These are phyloP conservation scores for Aleiodes testaceus DNA, from an alignment of 2,888 invertebrate genomes.

Conservation along the genomic window DNA sequence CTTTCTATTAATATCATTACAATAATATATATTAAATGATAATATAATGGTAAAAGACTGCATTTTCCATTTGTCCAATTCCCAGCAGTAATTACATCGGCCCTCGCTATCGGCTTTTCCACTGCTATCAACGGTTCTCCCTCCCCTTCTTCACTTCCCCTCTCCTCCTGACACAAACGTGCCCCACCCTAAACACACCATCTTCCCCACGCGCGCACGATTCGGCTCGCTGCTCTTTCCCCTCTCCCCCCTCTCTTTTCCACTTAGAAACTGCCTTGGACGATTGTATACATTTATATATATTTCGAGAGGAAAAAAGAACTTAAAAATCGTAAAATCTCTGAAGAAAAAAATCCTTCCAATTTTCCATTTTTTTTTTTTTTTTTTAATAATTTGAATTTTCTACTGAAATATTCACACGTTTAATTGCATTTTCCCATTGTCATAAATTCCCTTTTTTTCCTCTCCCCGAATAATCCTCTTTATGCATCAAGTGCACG, in stretches of 20 bases:
- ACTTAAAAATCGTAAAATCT: background rate
- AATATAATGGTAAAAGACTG: conserved; percentile 56
- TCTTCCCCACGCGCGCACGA: background rate
- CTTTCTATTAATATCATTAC: background rate
- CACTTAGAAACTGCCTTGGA: conserved; percentile 14
- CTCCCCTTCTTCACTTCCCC: background rate
- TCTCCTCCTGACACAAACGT: background rate
- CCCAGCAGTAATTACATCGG: conserved; percentile 61
- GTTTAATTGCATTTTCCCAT: no score
- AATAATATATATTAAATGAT: background rate
- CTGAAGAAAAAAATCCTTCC: background rate
- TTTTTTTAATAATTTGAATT: no score
- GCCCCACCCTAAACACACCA: background rate
- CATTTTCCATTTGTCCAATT: conserved; percentile 62
- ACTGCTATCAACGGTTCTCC: conserved; percentile 20
- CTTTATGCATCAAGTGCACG: no score
- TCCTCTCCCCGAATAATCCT: no score
- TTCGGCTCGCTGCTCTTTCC: conserved; percentile 29
- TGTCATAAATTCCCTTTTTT: no score
- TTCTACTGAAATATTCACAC: no score
- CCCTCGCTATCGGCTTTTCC: conserved; percentile 51
- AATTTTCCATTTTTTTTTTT: background rate
- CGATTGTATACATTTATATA: conserved; percentile 17
- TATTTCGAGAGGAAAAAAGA: background rate
- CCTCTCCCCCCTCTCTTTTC: conserved; percentile 24